phyloP scores from a whole-genome alignment of 2,113 vertebrate species.

The Beaufortia kweichowensis region DNA sequence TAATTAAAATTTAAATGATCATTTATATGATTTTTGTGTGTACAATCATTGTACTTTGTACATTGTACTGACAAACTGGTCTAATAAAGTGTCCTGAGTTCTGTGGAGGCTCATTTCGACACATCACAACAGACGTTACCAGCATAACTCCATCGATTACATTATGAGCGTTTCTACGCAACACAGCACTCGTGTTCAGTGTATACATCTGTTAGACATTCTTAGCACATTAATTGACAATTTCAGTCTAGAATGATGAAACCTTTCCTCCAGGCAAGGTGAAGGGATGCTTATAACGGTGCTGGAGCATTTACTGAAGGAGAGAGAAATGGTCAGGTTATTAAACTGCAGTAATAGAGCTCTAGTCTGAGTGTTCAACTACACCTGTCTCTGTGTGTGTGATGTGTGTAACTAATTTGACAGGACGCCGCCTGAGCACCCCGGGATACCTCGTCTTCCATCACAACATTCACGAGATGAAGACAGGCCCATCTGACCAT shows the following conservation, averaged over 20 bases:
- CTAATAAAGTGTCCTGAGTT: too few relatives aligned
- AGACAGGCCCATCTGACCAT: conserved; percentile 24
- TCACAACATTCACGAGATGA: conserved; percentile 31
- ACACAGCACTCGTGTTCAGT: too few relatives aligned
- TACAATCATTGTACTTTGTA: too few relatives aligned
- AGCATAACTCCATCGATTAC: too few relatives aligned
- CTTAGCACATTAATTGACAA: background rate
- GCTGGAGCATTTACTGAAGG: conserved; percentile 16
- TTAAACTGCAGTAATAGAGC: conserved; percentile 4
- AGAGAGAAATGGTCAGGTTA: background rate
- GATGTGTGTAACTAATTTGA: conserved; percentile 37
- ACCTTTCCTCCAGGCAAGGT: conserved; percentile 32
- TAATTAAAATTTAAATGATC: too few relatives aligned
- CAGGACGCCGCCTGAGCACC: conserved; percentile 30
- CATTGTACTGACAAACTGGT: too few relatives aligned
- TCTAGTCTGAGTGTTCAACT: conserved; percentile 20
- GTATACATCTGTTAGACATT: too few relatives aligned
- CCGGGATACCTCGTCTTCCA: conserved; percentile 19
- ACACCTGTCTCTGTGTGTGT: conserved; percentile 28
- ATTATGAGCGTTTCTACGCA: too few relatives aligned
- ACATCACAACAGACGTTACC: too few relatives aligned
- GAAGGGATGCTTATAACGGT: conserved; percentile 26
- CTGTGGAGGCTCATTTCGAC: too few relatives aligned
- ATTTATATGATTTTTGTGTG: too few relatives aligned
- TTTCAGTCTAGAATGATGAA: conserved; percentile 15